Evolutionary conservation across 2,888 invertebrate species (phyloP).

Genomic region (Cataglyphis livida): DNA sequence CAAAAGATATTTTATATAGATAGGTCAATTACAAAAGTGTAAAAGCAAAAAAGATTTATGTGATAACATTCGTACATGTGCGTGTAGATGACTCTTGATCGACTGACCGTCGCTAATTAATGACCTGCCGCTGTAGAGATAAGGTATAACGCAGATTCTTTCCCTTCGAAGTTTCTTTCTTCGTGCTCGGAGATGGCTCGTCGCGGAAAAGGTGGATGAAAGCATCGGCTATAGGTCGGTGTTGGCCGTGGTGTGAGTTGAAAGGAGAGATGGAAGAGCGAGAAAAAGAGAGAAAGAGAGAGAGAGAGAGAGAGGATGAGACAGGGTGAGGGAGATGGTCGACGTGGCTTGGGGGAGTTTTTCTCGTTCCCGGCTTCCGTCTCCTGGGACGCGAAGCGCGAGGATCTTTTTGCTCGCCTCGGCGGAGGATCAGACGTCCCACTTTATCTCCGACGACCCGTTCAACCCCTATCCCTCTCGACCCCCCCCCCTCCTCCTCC

Average conservation of each 20-base stretch:
- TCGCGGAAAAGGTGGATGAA: slow-evolving; percentile 80
- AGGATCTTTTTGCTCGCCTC: slow-evolving; percentile 85
- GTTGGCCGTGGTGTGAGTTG: slow-evolving; percentile 87
- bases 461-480: slow-evolving; percentile 83
- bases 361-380: slow-evolving; percentile 82
- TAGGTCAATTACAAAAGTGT: neutral
- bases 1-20: neutral
- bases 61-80: slow-evolving; percentile 51
- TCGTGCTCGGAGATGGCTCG: slow-evolving; percentile 70
- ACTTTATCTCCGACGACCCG: slow-evolving; percentile 85
- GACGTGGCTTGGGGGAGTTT: slow-evolving; percentile 85
- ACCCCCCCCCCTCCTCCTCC: neutral
- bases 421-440: slow-evolving; percentile 85
- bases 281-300: slow-evolving; percentile 87
- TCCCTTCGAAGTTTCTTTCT: slow-evolving; percentile 83
- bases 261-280: slow-evolving; percentile 85
- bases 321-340: slow-evolving; percentile 85
- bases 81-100: slow-evolving; percentile 33
- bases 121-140: slow-evolving; percentile 61
- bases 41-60: slow-evolving; percentile 7
- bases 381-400: slow-evolving; percentile 83
- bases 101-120: slow-evolving; percentile 69
- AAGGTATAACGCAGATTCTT: slow-evolving; percentile 78
- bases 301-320: slow-evolving; percentile 86
- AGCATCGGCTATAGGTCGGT: slow-evolving; percentile 83